Evolutionary conservation across 1,140 invertebrate species (phyloP).

Genomic region (Lineus longissimus): DNA sequence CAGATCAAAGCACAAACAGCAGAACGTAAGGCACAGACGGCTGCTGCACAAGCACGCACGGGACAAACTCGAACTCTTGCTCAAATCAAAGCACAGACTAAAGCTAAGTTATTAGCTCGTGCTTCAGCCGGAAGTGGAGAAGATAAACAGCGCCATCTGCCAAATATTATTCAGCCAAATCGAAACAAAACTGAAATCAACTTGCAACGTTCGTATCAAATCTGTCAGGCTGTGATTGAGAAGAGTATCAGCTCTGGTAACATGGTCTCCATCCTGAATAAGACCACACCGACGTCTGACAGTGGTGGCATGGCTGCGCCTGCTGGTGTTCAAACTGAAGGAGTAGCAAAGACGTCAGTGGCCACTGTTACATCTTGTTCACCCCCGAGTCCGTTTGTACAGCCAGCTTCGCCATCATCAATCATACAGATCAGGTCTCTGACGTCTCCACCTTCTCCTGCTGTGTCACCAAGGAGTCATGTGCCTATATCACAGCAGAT

Average conservation of each 20-base stretch:
- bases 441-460: no score
- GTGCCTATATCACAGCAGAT: no score
- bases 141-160: conserved; percentile 18
- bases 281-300: conserved; percentile 53
- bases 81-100: conserved; percentile 46
- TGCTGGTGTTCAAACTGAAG: neutral
- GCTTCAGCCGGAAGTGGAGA: conserved; percentile 13
- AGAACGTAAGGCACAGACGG: conserved; percentile 24
- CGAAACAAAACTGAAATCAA: conserved; percentile 66
- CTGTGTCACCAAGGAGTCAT: no score
- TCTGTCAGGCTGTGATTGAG: conserved; percentile 91
- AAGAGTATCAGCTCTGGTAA: conserved; percentile 22
- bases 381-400: neutral
- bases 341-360: neutral
- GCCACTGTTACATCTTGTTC: conserved; percentile 1
- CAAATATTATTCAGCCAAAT: conserved; percentile 28
- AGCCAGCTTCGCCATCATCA: no score
- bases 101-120: conserved; percentile 24
- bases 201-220: conserved; percentile 89
- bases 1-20: conserved; percentile 40
- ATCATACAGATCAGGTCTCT: no score
- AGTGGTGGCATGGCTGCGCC: neutral
- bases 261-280: neutral
- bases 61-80: conserved; percentile 43
- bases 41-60: conserved; percentile 8